phyloP scores from a whole-genome alignment of 2,888 invertebrate species.

The Dusona sp. region DNA sequence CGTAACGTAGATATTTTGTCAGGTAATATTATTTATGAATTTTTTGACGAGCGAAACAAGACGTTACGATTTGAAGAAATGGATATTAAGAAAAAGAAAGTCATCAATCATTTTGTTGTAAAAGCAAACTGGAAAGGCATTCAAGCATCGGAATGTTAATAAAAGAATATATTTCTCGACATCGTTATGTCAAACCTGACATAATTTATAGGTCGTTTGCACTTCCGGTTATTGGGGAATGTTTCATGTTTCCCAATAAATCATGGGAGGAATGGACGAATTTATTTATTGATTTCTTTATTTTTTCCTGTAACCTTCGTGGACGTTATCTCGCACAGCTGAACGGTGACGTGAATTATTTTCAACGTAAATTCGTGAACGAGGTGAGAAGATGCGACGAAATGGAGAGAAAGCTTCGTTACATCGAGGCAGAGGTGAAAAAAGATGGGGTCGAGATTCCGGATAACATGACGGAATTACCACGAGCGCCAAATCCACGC shows the following conservation, averaged over 20 bases:
- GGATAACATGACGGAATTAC: slow-evolving; percentile 85
- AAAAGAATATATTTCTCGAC: neutral
- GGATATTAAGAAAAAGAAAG: neutral
- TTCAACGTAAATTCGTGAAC: slow-evolving; percentile 96
- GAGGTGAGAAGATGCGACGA: slow-evolving; percentile 96
- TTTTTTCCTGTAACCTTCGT: slow-evolving; percentile 28
- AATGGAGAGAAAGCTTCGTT: slow-evolving; percentile 94
- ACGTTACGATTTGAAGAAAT: neutral
- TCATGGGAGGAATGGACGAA: slow-evolving; percentile 9
- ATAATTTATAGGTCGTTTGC: slow-evolving; percentile 29
- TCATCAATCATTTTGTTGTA: slow-evolving; percentile 5
- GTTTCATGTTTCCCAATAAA: slow-evolving; percentile 39
- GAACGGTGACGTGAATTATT: slow-evolving; percentile 94
- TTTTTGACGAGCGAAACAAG: neutral
- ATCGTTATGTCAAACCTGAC: neutral
- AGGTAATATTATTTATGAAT: neutral
- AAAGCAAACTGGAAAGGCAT: neutral
- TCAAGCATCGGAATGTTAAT: neutral
- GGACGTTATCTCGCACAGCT: slow-evolving; percentile 86
- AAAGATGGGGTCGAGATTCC: slow-evolving; percentile 93
- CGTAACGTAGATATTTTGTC: neutral
- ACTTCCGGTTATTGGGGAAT: slow-evolving; percentile 29
- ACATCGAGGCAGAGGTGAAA: slow-evolving; percentile 93
- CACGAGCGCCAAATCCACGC: slow-evolving; percentile 90
- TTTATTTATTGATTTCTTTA: slow-evolving; percentile 16